Evolutionary conservation across 2,888 invertebrate genomes (phyloP), one percentile per base, ranked within the genome.

Genomic region (Caenorhabditis angaria): DNA sequence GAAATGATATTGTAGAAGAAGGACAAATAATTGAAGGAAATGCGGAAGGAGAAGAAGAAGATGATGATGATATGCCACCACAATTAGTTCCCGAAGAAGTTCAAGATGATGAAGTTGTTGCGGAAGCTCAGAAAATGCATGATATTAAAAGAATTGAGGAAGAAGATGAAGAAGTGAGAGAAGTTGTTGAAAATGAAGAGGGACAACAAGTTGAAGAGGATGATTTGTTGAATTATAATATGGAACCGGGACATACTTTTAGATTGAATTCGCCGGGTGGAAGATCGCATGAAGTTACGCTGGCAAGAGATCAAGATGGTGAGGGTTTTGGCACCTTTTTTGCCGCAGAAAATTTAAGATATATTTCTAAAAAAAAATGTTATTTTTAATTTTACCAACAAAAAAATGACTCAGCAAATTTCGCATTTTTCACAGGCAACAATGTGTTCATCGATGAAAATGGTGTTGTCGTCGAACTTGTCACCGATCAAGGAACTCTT

Each of bases 21-120:
- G 24, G 6, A 8, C 24, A 24, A 54, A 28, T 12, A 28, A 24
- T 54, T 54, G 54, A 18, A 54, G 27, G 18, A 27, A 28, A 27
- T 10, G 25, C 5, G 27, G 54, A 27, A 18, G 28, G 27, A 51
- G 51, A 51, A 8, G 51, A 57, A 0, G 71, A 65, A 3, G 65
- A 69, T 47, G 68, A 68, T 18, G 65, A 65, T 41, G 68, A 72
- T 18, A 22, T 73, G 12, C 69, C 69, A n/a, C 69, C 73, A 8
- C 62, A 73, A 48, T 24, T 69, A 12, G 60, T 69, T 22, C 62
- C 73, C 1, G 73, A 73, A 63, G 69, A 57, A 14, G 54, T 69
- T 14, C 56, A 63, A 28, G 69, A 69, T 8, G 72, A 65, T 14
- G 61, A 51, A 29, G 50, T 54, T 10, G 66, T 32, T 20, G 62